These are phyloP conservation scores for Lepidonotus clava DNA, from an alignment of 2,888 invertebrate genomes.

Conservation along the genomic window DNA sequence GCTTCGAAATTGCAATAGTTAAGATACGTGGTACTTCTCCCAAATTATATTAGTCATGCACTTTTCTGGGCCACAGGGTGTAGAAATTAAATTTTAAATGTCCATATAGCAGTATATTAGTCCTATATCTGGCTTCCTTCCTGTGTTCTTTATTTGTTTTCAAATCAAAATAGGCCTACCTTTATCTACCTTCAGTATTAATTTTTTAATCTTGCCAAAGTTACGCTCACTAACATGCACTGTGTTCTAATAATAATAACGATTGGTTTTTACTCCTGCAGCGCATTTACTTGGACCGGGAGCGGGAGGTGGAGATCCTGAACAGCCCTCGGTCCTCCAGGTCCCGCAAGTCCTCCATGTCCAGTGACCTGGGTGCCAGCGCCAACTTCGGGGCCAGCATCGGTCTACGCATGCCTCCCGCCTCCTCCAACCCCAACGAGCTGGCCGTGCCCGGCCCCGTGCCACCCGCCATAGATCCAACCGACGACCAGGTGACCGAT, in stretches of 20 bases:
- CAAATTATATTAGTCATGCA: too few relatives aligned
- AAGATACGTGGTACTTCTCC: too few relatives aligned
- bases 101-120: background rate
- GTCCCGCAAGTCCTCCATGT: background rate
- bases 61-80: too few relatives aligned
- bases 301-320: conserved; percentile 11
- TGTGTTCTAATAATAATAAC: too few relatives aligned
- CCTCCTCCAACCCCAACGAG: conserved; percentile 34
- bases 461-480: background rate
- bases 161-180: too few relatives aligned
- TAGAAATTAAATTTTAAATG: background rate
- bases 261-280: too few relatives aligned
- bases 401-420: background rate
- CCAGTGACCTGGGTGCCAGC: conserved; percentile 7
- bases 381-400: background rate
- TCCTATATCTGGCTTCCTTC: too few relatives aligned
- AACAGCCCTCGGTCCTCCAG: conserved; percentile 33
- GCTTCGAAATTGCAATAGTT: too few relatives aligned
- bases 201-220: too few relatives aligned
- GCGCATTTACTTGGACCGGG: conserved; percentile 31
- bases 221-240: too few relatives aligned
- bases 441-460: conserved; percentile 16
- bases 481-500: background rate
- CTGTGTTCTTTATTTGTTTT: too few relatives aligned
- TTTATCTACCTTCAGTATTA: too few relatives aligned